phyloP scores from a whole-genome alignment of 2,113 vertebrate species.

The Macrotis lagotis region DNA sequence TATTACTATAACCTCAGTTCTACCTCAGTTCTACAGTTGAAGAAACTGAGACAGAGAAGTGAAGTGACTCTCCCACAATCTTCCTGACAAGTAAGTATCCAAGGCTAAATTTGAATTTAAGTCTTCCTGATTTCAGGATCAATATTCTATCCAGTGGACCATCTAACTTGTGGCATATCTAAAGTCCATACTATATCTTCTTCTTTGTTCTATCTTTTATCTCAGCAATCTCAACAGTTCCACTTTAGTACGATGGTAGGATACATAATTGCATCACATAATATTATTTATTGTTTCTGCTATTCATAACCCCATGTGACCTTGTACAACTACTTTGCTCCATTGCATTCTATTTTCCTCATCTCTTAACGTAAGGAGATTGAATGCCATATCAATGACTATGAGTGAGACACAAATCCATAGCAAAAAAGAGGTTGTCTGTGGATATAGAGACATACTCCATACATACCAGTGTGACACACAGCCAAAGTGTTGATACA shows the following conservation, averaged over 20 bases:
- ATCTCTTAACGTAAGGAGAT: rapidly evolving
- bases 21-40: neutral
- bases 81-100: neutral
- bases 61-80: neutral
- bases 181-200: neutral
- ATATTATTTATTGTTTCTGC: neutral
- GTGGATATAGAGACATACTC: neutral
- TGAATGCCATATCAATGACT: neutral
- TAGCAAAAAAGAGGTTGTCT: neutral
- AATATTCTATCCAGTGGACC: neutral
- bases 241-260: neutral
- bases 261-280: neutral
- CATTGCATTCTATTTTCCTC: neutral
- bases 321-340: neutral
- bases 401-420: rapidly evolving
- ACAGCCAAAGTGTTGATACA: neutral
- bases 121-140: neutral
- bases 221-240: neutral
- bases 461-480: neutral
- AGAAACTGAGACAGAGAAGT: neutral
- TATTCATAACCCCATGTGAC: neutral
- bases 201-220: neutral
- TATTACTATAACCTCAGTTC: neutral
- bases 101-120: neutral
- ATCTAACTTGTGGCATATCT: neutral